Conservation (phyloP, 1,140 invertebrate genomes). For the Ostrea edulis region DNA sequence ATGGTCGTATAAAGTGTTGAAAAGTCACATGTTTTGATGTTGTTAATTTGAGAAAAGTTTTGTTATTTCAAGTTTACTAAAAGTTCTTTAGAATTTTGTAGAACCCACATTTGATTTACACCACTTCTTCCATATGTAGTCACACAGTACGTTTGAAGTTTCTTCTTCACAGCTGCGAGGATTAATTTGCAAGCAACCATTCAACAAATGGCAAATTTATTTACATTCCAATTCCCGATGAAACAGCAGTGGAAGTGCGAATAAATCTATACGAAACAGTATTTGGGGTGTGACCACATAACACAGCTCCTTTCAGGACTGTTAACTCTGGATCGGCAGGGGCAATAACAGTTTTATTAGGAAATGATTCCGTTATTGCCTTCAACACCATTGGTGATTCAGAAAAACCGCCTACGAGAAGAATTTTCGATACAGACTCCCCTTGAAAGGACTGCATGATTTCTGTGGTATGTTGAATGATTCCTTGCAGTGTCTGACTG, state of each 20-base stretch:
- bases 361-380: conserved; percentile 51
- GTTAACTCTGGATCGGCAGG: conserved; percentile 52
- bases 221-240: conserved; percentile 52
- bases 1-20: too few relatives aligned
- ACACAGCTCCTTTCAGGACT: conserved; percentile 56
- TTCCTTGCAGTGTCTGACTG: conserved; percentile 42
- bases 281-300: conserved; percentile 52
- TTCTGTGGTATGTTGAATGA: conserved; percentile 46
- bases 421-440: conserved; percentile 31
- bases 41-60: too few relatives aligned
- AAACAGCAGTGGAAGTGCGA: too few relatives aligned
- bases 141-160: too few relatives aligned
- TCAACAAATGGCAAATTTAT: conserved; percentile 46
- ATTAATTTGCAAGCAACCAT: conserved; percentile 29
- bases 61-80: too few relatives aligned
- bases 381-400: conserved; percentile 57
- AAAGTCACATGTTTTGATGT: too few relatives aligned
- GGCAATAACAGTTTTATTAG: conserved; percentile 39
- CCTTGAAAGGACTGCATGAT: conserved; percentile 30
- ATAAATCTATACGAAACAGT: conserved; percentile 41
- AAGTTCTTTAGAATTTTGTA: background rate
- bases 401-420: conserved; percentile 59
- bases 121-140: too few relatives aligned
- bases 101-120: too few relatives aligned
- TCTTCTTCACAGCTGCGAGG: too few relatives aligned